Conservation (phyloP, 2,113 vertebrate species). For the Alectura lathami region DNA sequence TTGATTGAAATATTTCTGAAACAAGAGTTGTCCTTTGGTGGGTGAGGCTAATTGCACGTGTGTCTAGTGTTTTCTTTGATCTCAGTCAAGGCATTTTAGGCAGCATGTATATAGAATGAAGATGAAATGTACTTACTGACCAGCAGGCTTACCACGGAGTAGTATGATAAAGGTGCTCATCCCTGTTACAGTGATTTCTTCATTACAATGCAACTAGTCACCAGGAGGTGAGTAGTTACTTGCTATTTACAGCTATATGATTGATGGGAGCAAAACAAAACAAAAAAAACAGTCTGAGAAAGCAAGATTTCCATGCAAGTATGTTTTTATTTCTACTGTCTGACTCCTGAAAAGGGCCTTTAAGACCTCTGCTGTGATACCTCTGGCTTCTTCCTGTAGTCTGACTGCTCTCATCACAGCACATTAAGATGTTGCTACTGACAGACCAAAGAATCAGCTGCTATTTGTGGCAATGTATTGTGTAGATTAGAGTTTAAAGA, state of each 20-base stretch:
- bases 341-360: not conserved
- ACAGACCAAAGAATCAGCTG: not conserved
- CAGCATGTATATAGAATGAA: not conserved
- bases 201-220: not conserved
- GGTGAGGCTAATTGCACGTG: rapidly evolving
- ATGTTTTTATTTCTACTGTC: not conserved
- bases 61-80: not conserved
- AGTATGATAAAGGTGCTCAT: not conserved
- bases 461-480: not conserved
- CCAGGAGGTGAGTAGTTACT: not conserved
- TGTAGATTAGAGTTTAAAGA: not conserved
- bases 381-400: not conserved
- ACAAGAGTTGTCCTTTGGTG: not conserved
- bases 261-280: not conserved
- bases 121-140: not conserved
- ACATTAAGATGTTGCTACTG: not conserved
- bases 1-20: not conserved
- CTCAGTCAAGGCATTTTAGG: not conserved
- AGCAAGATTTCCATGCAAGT: not conserved
- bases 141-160: not conserved
- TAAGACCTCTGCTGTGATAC: not conserved
- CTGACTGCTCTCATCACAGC: not conserved
- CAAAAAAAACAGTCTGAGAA: not conserved
- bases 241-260: not conserved
- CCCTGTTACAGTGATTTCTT: not conserved